phyloP scores from a whole-genome alignment of 53 echinoderm and acorn worm species.

The Henricia sp. region DNA sequence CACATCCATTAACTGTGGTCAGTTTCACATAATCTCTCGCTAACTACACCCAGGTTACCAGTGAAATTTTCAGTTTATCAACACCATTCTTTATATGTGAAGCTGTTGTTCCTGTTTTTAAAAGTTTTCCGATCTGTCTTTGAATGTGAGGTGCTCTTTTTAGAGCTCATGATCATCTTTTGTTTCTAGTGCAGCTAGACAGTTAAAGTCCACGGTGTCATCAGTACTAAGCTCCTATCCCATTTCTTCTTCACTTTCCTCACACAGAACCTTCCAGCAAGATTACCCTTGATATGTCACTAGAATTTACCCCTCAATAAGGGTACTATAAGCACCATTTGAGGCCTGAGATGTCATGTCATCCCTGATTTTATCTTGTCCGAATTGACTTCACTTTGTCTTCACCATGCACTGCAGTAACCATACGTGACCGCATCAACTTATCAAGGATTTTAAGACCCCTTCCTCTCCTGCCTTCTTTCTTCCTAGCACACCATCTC shows the following conservation, averaged over 20 bases:
- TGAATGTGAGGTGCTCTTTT: too few relatives aligned
- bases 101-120: too few relatives aligned
- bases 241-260: not conserved
- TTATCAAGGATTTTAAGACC: conserved; percentile 35
- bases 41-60: too few relatives aligned
- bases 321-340: conserved; percentile 28
- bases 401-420: not conserved
- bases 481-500: not conserved
- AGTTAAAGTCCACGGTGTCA: not conserved
- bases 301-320: not conserved
- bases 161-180: too few relatives aligned
- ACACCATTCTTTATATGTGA: too few relatives aligned
- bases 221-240: not conserved
- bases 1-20: too few relatives aligned
- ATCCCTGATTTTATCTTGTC: conserved; percentile 32
- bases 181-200: not conserved
- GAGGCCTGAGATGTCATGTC: conserved; percentile 34
- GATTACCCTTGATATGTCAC: conserved; percentile 25
- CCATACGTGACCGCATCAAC: conserved; percentile 58
- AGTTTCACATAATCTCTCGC: too few relatives aligned
- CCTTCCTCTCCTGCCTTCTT: not conserved
- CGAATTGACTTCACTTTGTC: not conserved
- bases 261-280: not conserved
- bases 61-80: too few relatives aligned
- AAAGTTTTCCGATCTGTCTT: too few relatives aligned